phyloP scores from a whole-genome alignment of 2,888 invertebrate species.

The Cetonia aurata region DNA sequence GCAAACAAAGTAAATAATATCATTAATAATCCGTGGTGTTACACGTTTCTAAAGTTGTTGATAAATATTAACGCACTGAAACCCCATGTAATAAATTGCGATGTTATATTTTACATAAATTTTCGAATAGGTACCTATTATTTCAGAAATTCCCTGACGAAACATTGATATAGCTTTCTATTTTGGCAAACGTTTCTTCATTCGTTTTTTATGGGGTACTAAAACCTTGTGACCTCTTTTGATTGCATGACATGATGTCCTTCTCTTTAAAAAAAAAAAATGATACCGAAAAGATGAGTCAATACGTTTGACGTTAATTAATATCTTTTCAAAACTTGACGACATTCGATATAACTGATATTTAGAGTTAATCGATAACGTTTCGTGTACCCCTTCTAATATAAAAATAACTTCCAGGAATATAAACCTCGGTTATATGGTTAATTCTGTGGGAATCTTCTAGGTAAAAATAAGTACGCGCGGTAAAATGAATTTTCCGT shows the following conservation, averaged over 20 bases:
- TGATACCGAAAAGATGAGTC: conserved; percentile 5
- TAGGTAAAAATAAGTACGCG: neutral
- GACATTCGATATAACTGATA: conserved; percentile 18
- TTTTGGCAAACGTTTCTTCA: too few species aligned
- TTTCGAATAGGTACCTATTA: too few species aligned
- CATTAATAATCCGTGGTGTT: conserved; percentile 17
- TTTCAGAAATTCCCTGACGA: too few species aligned
- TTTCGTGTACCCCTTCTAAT: conserved; percentile 1
- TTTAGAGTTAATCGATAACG: conserved; percentile 21
- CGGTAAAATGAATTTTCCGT: neutral
- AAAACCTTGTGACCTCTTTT: neutral
- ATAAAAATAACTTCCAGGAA: conserved; percentile 16
- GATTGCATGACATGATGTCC: conserved; percentile 6
- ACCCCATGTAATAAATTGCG: too few species aligned
- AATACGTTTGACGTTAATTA: conserved; percentile 30
- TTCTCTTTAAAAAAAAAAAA: neutral
- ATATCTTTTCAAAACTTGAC: conserved; percentile 32
- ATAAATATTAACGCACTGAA: too few species aligned
- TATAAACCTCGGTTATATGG: conserved; percentile 14
- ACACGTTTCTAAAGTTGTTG: too few species aligned
- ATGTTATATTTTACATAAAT: too few species aligned
- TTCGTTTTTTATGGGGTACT: too few species aligned
- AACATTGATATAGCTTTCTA: too few species aligned
- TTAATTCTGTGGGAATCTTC: neutral
- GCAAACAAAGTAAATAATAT: conserved; percentile 33